A percentile compares a stretch with the other conserved stretches of the same genome.
Conservation (phyloP, 2,888 invertebrate species). For the Diaperis boleti region DNA sequence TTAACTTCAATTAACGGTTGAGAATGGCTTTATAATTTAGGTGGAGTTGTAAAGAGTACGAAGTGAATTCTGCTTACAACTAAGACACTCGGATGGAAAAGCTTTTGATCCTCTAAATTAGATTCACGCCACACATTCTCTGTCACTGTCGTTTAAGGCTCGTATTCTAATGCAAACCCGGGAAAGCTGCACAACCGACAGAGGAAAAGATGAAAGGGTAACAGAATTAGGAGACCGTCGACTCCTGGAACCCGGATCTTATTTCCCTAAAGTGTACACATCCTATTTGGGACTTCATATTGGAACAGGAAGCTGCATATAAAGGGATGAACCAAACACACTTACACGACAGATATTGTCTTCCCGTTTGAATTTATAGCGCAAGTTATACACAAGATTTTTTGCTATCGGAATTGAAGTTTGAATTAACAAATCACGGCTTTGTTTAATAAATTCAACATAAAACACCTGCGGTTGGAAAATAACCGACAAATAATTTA, state of each 20-base stretch:
- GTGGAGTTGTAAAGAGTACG: constrained; percentile 16
- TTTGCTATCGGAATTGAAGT: too few relatives aligned
- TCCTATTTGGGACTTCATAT: constrained; percentile 45
- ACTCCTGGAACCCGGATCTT: constrained; percentile 46
- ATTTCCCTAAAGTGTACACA: constrained; percentile 51
- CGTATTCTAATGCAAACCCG: constrained; percentile 17
- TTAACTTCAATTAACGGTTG: constrained; percentile 3
- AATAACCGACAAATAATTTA: too few relatives aligned
- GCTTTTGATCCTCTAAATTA: constrained; percentile 48
- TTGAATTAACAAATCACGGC: too few relatives aligned
- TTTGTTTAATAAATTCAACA: too few relatives aligned
- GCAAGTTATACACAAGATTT: constrained; percentile 30
- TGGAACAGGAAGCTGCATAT: constrained; percentile 43
- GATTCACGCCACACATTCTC: constrained; percentile 46
- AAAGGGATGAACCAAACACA: constrained; percentile 42
- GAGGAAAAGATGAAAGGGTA: constrained; percentile 51
- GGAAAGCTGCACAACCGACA: constrained; percentile 30
- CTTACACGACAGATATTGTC: constrained; percentile 41
- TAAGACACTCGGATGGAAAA: constrained; percentile 38
- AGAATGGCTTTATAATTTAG: constrained; percentile 21
- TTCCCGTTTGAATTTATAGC: constrained; percentile 38
- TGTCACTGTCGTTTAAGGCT: constrained; percentile 38
- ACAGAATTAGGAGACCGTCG: constrained; percentile 46
- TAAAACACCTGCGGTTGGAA: too few relatives aligned
- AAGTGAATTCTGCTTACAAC: constrained; percentile 31